Conservation (phyloP, 2,888 invertebrate genomes). For the Euclidia mi region DNA sequence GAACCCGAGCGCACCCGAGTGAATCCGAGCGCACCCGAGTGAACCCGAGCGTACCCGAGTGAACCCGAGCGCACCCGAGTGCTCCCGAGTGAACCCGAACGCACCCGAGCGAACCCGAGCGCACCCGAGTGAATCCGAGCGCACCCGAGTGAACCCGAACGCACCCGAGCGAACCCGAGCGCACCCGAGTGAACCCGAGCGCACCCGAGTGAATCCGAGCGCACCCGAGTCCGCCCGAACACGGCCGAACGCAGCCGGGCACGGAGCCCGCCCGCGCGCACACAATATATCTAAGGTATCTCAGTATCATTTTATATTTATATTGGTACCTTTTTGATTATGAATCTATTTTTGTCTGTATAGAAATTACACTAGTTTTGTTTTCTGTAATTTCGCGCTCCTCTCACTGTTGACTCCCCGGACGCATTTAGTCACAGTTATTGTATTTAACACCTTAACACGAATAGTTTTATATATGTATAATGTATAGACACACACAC, state of each 20-base stretch:
- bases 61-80: no score
- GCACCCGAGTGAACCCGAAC: no score
- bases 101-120: no score
- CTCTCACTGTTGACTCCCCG: constrained; percentile 84
- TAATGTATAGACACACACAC: constrained; percentile 76
- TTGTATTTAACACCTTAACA: constrained; percentile 86
- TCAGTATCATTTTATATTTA: constrained; percentile 88
- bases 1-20: no score
- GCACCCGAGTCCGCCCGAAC: constrained; percentile 1
- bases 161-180: no score
- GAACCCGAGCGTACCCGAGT: no score
- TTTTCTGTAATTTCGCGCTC: constrained; percentile 75
- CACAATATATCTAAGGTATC: constrained; percentile 76
- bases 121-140: no score
- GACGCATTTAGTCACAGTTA: constrained; percentile 75
- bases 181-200: no score
- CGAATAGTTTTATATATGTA: constrained; percentile 82
- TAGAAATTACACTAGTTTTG: constrained; percentile 90
- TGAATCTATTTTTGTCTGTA: constrained; percentile 90
- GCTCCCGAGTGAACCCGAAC: no score
- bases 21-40: no score
- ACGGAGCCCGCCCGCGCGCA: constrained; percentile 72
- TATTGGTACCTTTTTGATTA: constrained; percentile 94
- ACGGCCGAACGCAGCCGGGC: constrained; percentile 8
- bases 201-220: no score